A percentile compares a stretch with the other conserved stretches of the same genome.
Evolutionary conservation across 64 coral and sea anemone genomes (phyloP).

Genomic region (Pachyseris speciosa): DNA sequence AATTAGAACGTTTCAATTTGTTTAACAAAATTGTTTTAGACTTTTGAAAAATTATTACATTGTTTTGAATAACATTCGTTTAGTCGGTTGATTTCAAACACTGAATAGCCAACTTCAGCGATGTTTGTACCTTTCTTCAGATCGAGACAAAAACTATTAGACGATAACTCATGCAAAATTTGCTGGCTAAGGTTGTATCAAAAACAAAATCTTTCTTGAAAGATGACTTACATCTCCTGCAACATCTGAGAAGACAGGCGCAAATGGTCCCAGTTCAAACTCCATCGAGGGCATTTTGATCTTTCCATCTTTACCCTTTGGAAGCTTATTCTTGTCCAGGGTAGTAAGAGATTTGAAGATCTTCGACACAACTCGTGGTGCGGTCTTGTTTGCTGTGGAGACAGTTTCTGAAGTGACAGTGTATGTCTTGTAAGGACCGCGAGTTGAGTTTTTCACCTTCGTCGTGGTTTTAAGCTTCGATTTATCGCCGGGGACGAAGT

Average conservation of each 20-base stretch:
- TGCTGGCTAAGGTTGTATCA: too few relatives aligned
- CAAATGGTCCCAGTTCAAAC: conserved; percentile 75
- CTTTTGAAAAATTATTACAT: too few relatives aligned
- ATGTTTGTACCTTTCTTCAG: too few relatives aligned
- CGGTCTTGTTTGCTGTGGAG: conserved; percentile 81
- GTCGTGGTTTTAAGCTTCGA: conserved; percentile 76
- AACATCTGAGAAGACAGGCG: conserved; percentile 13
- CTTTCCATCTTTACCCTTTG: conserved; percentile 53
- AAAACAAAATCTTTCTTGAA: too few relatives aligned
- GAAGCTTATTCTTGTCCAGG: conserved; percentile 57
- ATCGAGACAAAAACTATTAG: too few relatives aligned
- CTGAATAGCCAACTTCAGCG: too few relatives aligned
- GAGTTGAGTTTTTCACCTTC: conserved; percentile 73
- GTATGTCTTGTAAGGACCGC: conserved; percentile 82
- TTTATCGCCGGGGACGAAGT: conserved; percentile 37
- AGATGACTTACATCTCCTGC: not conserved
- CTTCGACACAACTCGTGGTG: conserved; percentile 68
- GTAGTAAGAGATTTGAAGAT: conserved; percentile 74
- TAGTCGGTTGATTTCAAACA: too few relatives aligned
- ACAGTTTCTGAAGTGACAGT: conserved; percentile 73
- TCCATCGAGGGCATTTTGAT: conserved; percentile 19
- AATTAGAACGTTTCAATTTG: too few relatives aligned
- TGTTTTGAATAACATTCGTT: too few relatives aligned
- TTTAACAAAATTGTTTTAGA: too few relatives aligned
- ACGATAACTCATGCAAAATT: too few relatives aligned